A percentile compares a stretch with the other conserved stretches of the same genome.
Evolutionary conservation across 2,113 vertebrate genomes (phyloP).

Genomic region (Pipra filicauda): DNA sequence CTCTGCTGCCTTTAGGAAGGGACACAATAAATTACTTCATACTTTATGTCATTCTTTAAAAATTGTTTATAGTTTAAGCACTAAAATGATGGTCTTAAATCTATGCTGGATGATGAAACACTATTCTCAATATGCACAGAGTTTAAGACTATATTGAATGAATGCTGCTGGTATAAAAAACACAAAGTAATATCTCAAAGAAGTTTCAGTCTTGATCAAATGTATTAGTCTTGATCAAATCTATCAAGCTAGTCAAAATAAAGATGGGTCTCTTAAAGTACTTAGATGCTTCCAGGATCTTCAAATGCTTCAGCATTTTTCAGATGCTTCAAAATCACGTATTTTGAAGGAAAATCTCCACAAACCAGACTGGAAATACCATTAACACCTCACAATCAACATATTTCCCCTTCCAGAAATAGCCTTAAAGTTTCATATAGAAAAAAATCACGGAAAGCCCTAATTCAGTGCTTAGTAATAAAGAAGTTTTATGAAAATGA

Average conservation of each 20-base stretch:
- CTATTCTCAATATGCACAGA: not conserved
- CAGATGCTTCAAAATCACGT: not conserved
- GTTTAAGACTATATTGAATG: not conserved
- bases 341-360: not conserved
- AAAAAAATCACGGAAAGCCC: not conserved
- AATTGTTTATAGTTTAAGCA: not conserved
- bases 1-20: not conserved
- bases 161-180: not conserved
- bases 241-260: not conserved
- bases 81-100: not conserved
- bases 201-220: not conserved
- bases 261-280: not conserved
- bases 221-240: not conserved
- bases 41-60: not conserved
- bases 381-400: not conserved
- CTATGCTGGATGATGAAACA: not conserved
- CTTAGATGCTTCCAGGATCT: not conserved
- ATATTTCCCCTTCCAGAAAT: not conserved
- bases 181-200: not conserved
- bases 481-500: not conserved
- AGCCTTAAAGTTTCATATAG: not conserved
- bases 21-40: not conserved
- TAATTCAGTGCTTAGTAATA: not conserved
- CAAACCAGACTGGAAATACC: not conserved
- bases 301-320: not conserved